Percentiles rank a stretch among this genome's conserved stretches.
phyloP scores from a whole-genome alignment of 1,140 invertebrate genomes.

The Ips typographus region DNA sequence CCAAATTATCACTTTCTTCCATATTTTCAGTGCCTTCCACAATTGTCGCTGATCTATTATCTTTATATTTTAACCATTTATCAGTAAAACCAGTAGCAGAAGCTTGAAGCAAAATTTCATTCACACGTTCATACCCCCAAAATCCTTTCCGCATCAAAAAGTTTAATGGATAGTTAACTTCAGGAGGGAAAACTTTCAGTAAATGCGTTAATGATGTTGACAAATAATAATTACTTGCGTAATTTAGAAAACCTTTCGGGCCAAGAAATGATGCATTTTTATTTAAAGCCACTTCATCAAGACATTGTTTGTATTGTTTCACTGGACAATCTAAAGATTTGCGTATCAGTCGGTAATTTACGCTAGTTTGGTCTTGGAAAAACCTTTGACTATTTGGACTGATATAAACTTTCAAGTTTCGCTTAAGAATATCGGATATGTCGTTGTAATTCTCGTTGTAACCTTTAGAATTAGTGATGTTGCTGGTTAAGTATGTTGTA shows the following conservation, averaged over 20 bases:
- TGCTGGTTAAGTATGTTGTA: slow-evolving; percentile 23
- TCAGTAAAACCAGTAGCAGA: slow-evolving; percentile 5
- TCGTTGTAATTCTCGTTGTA: slow-evolving; percentile 15
- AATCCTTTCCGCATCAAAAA: slow-evolving; percentile 30
- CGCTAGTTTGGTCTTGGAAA: slow-evolving; percentile 9
- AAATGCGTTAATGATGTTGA: not conserved
- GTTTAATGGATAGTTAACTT: slow-evolving; percentile 10
- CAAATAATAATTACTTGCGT: slow-evolving; percentile 6
- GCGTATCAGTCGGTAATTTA: not conserved
- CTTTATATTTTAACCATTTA: slow-evolving; percentile 11
- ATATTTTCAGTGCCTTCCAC: no score
- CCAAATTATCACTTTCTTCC: no score
- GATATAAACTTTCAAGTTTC: slow-evolving; percentile 19
- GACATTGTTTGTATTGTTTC: slow-evolving; percentile 5
- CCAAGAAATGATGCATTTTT: slow-evolving; percentile 15
- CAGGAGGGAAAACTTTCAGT: not conserved
- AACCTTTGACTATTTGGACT: slow-evolving; percentile 21
- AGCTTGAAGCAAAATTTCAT: slow-evolving; percentile 6
- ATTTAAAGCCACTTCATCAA: slow-evolving; percentile 8
- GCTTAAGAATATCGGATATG: slow-evolving; percentile 8
- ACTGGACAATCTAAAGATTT: slow-evolving; percentile 7
- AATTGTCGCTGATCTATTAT: no score
- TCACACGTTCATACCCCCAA: slow-evolving; percentile 16
- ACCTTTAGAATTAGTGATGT: not conserved
- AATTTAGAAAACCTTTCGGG: slow-evolving; percentile 15